Evolutionary conservation across 2,797 vertebrate genomes (phyloP).

Genomic region (Eidolon dupreanum): DNA sequence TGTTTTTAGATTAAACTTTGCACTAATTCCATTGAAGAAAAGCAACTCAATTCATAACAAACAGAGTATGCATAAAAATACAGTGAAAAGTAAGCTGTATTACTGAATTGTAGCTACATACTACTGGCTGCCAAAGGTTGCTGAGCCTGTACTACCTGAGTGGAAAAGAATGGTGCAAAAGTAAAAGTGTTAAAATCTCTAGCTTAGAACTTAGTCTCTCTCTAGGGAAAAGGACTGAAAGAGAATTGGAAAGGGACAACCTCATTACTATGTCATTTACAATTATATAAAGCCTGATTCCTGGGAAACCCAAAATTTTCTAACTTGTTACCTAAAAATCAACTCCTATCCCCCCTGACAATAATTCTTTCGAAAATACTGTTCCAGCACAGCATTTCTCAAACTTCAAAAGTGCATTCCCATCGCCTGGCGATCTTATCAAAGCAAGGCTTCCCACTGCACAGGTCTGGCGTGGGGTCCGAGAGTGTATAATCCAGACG

Average conservation of each 20-base stretch:
- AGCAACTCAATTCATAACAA: neutral
- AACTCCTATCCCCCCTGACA: neutral
- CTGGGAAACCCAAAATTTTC: neutral
- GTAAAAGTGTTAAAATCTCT: neutral
- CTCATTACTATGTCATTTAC: neutral
- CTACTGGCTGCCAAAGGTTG: neutral
- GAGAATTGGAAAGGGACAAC: neutral
- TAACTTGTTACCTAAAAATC: neutral
- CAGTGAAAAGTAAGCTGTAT: neutral
- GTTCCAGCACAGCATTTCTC: neutral
- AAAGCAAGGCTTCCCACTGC: neutral
- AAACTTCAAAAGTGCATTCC: neutral
- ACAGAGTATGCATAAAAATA: neutral
- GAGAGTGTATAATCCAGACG: neutral
- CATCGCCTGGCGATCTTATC: neutral
- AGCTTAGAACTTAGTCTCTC: neutral
- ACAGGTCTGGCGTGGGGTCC: accelerated
- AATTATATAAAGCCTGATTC: neutral
- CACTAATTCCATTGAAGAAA: neutral
- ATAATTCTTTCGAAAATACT: neutral
- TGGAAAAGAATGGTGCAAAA: neutral
- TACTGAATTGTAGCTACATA: neutral
- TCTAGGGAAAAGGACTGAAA: neutral
- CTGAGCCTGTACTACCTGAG: neutral
- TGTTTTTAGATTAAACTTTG: neutral